Evolutionary conservation across 2,797 vertebrate species (phyloP).

Genomic region (Chaenodraco wilsoni): DNA sequence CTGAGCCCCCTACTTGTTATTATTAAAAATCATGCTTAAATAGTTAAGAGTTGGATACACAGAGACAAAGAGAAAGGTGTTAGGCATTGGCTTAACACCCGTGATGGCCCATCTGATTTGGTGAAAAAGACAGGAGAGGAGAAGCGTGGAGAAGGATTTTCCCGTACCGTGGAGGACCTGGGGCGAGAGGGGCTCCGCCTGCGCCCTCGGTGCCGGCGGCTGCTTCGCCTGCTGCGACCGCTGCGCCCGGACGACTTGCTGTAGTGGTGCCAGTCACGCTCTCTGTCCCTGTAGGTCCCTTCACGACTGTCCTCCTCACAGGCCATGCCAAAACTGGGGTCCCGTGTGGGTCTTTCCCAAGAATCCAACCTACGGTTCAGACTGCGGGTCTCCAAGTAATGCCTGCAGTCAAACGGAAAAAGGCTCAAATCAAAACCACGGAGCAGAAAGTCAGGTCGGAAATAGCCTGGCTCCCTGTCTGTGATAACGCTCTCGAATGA

Average conservation of each 20-base stretch:
- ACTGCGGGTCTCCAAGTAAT: constrained; percentile 89
- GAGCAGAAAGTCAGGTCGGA: constrained; percentile 1
- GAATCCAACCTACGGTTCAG: constrained; percentile 88
- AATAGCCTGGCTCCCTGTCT: constrained; percentile 13
- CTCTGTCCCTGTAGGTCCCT: constrained; percentile 72
- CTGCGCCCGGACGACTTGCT: constrained; percentile 93
- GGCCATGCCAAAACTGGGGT: constrained; percentile 83
- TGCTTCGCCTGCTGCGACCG: constrained; percentile 82
- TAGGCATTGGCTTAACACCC: constrained; percentile 69
- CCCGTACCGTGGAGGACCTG: constrained; percentile 91
- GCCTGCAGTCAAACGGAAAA: constrained; percentile 74
- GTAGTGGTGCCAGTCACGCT: constrained; percentile 91
- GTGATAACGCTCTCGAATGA: constrained; percentile 47
- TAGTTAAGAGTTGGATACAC: constrained; percentile 55
- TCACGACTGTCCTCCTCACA: constrained; percentile 79
- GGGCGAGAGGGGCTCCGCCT: constrained; percentile 83
- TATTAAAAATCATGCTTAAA: constrained; percentile 63
- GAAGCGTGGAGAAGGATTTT: constrained; percentile 36
- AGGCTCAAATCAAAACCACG: constrained; percentile 30
- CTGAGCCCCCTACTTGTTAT: constrained; percentile 50
- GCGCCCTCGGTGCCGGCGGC: constrained; percentile 79
- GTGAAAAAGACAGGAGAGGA: constrained; percentile 51
- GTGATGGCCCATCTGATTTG: constrained; percentile 61
- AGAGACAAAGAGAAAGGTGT: constrained; percentile 60
- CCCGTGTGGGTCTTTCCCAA: constrained; percentile 78